Evolutionary conservation across 2,888 invertebrate species (phyloP), one percentile per base, ranked within the genome.

Genomic region (Imbricaverruca yamaguchii): DNA sequence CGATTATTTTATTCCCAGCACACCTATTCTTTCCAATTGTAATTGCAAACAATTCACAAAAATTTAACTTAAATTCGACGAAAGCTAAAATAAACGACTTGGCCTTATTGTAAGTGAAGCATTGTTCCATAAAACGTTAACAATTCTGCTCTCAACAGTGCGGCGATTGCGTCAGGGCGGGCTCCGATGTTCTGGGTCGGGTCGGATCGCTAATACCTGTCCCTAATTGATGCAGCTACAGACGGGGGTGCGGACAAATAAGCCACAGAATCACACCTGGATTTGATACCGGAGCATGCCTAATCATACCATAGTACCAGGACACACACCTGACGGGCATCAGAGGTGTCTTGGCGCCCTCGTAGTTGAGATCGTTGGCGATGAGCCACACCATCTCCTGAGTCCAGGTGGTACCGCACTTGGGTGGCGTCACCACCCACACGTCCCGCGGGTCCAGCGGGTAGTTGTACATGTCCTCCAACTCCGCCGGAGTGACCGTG

Each of bases 331-430:
- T 74, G 74, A 4, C 15, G 1, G 74, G 74, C 0, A 91, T 86
- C 11, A 89, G 88, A 55, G 87, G 87, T 82, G 85, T 84, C 86
- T 89, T 89, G 0, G 92, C 91, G 55, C 87, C 87, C 82, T 90
- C 88, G 83, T 90, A 91, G 86, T 93, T 89, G 80, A 92, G 86
- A 84, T 91, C 88, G 83, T 91, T 91, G 82, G 90, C 89, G 74
- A 93, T 88, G 82, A 92, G 88, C 91, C 92, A 93, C 0, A 92
- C 90, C 88, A 93, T 90, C 88, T 93, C 93, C 86, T 93, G 93
- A 0, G 92, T 90, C 93, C 93, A 93, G 25, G 93, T 93, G 53
- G 93, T 93, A 9, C 92, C 92, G 57, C 81, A 81, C 57, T 82
- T 82, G 1, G 82, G 82, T n/a, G 79, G 81, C 18, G 82, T 80